These are phyloP conservation scores for Hyaena hyaena DNA, from an alignment of 2,113 vertebrate species.

Conservation along the genomic window DNA sequence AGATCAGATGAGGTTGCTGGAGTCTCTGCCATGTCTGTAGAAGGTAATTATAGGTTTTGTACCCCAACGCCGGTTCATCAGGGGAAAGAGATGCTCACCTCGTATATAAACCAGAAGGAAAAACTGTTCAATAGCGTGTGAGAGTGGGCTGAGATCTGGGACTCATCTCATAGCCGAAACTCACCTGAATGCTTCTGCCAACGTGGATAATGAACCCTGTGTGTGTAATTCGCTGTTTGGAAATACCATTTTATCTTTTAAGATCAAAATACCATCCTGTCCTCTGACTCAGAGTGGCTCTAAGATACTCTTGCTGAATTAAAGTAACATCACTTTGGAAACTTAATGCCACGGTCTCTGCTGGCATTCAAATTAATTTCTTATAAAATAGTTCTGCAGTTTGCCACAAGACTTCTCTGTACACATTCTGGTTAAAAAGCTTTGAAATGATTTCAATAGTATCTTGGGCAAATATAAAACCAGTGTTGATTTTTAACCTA, in stretches of 20 bases:
- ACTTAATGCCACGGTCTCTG: neutral
- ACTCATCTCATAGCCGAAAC: neutral
- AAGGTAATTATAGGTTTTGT: neutral
- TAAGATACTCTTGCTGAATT: slow-evolving; percentile 44
- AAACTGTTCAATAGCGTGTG: neutral
- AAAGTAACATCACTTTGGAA: slow-evolving; percentile 52
- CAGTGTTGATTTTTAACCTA: slow-evolving; percentile 43
- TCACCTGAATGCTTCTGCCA: neutral
- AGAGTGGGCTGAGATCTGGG: neutral
- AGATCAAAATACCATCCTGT: slow-evolving; percentile 59
- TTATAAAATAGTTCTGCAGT: neutral
- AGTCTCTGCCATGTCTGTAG: neutral
- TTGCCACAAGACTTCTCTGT: neutral
- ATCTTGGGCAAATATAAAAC: slow-evolving; percentile 38
- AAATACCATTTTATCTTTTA: slow-evolving; percentile 49
- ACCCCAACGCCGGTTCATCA: neutral
- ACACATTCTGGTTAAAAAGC: slow-evolving; percentile 10
- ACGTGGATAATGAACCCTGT: neutral
- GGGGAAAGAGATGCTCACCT: neutral
- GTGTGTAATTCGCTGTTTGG: slow-evolving; percentile 28
- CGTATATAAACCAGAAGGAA: neutral
- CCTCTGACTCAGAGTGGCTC: slow-evolving; percentile 50
- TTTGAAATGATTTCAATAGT: slow-evolving; percentile 58
- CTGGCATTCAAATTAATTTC: slow-evolving; percentile 58
- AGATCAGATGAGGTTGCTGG: neutral